Evolutionary conservation across 1,140 invertebrate species (phyloP).

Genomic region (Amyelois transitella): DNA sequence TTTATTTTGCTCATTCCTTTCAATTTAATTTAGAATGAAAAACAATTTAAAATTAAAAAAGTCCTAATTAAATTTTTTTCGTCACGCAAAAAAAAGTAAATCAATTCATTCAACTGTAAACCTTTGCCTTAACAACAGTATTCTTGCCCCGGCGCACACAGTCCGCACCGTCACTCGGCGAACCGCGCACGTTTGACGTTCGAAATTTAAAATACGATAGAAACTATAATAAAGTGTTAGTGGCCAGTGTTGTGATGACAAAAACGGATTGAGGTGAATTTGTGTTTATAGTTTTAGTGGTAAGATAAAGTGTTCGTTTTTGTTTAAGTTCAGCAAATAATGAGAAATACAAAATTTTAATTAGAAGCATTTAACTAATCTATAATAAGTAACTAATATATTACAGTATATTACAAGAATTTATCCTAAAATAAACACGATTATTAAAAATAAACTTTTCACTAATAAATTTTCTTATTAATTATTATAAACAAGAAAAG

Average conservation of each 20-base stretch:
- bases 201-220: not conserved
- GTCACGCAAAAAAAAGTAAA: too few species aligned
- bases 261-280: constrained; percentile 7
- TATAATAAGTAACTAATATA: too few species aligned
- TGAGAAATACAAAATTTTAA: not conserved
- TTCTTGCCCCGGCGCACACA: constrained; percentile 1
- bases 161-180: not conserved
- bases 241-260: not conserved
- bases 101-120: not conserved
- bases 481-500: too few species aligned
- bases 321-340: not conserved
- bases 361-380: not conserved
- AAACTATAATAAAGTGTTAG: not conserved
- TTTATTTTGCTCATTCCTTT: too few species aligned
- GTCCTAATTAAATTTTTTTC: too few species aligned
- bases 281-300: not conserved
- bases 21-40: too few species aligned
- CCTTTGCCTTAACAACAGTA: constrained; percentile 3
- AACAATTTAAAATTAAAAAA: too few species aligned
- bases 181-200: not conserved
- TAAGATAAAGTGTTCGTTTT: not conserved
- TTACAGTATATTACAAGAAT: too few species aligned
- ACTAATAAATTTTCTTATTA: too few species aligned
- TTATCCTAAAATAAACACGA: too few species aligned
- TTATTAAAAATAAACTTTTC: too few species aligned